These are phyloP conservation scores for human (Homo sapiens) DNA, from an alignment of 2,113 vertebrate genomes.

Conservation along the genomic window DNA sequence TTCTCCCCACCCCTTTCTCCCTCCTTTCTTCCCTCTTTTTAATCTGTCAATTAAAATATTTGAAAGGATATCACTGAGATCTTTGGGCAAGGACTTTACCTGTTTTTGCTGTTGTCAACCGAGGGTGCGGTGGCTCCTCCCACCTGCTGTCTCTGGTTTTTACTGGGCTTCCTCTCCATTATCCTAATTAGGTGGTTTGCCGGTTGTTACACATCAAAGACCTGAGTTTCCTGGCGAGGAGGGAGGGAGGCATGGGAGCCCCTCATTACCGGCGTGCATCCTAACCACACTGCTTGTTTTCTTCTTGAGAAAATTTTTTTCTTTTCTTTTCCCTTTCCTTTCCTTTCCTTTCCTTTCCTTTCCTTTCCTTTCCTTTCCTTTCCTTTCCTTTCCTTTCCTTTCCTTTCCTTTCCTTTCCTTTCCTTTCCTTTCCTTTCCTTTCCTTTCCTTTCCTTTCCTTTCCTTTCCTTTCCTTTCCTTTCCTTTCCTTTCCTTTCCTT, in stretches of 20 bases:
- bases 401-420: too few relatives aligned
- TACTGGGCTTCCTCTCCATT: slow-evolving; percentile 62
- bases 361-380: too few relatives aligned
- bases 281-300: background rate
- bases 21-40: slow-evolving; percentile 58
- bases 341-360: too few relatives aligned
- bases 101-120: slow-evolving; percentile 51
- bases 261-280: background rate
- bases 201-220: slow-evolving; percentile 79
- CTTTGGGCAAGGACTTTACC: slow-evolving; percentile 7
- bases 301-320: background rate
- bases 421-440: too few relatives aligned
- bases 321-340: too few relatives aligned
- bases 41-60: background rate
- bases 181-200: slow-evolving; percentile 76
- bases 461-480: too few relatives aligned
- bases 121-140: slow-evolving; percentile 69
- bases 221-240: slow-evolving; percentile 73
- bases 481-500: too few relatives aligned
- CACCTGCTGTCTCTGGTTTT: slow-evolving; percentile 59
- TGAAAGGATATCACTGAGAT: slow-evolving; percentile 41
- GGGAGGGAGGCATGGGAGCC: background rate
- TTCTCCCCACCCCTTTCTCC: background rate
- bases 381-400: too few relatives aligned
- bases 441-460: too few relatives aligned